Conservation (phyloP, 1,140 invertebrate species). For the Maconellicoccus hirsutus region DNA sequence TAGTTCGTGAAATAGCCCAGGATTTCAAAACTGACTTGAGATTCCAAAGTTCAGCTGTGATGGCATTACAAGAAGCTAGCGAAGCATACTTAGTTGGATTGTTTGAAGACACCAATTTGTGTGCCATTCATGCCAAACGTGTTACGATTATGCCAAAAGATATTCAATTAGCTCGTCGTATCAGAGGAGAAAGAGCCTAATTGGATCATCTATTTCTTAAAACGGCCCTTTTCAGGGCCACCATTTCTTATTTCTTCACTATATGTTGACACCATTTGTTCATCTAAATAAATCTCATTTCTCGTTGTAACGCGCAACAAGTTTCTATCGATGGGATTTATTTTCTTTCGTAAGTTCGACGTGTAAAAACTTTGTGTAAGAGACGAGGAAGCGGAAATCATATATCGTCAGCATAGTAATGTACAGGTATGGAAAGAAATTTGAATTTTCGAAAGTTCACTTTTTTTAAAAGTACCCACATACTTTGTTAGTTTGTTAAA, state of each 20-base stretch:
- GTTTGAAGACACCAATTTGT: constrained; percentile 92
- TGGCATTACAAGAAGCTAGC: constrained; percentile 58
- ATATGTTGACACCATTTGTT: no score
- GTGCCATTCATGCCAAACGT: constrained; percentile 84
- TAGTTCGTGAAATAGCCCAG: constrained; percentile 75
- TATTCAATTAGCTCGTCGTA: constrained; percentile 79
- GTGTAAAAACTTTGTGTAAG: no score
- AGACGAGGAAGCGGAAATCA: no score
- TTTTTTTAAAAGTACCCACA: no score
- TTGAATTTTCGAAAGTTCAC: no score
- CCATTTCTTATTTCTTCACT: constrained; percentile 23
- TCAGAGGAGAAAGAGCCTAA: constrained; percentile 72
- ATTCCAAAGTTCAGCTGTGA: constrained; percentile 49
- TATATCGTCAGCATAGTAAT: no score
- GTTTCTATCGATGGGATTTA: no score
- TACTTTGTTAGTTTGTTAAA: no score
- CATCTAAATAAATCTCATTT: no score
- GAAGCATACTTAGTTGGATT: constrained; percentile 84
- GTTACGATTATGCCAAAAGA: constrained; percentile 90
- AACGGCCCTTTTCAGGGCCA: constrained; percentile 34
- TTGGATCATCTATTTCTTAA: not conserved
- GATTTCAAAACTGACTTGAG: constrained; percentile 58
- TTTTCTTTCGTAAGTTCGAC: no score
- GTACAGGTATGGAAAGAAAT: no score
- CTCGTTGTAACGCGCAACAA: no score